These are phyloP conservation scores for Drosophila littoralis DNA, from an alignment of 1,140 invertebrate species.

Conservation along the genomic window DNA sequence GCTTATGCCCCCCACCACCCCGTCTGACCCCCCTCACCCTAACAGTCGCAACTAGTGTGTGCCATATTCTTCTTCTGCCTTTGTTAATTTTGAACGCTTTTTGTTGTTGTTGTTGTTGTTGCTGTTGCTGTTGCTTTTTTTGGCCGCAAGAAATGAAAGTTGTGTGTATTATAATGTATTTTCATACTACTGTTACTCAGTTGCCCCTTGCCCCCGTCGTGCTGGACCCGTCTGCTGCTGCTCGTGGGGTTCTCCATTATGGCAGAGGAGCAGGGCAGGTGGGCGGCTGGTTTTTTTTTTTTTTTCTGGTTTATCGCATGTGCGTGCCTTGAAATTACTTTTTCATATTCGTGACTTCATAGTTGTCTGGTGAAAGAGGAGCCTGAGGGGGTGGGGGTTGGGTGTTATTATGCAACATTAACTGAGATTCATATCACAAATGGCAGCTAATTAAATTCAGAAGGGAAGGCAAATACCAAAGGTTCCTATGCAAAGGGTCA, in stretches of 20 bases:
- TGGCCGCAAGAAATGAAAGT: slow-evolving; percentile 79
- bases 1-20: slow-evolving; percentile 46
- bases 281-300: slow-evolving; percentile 37
- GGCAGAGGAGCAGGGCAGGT: slow-evolving; percentile 11
- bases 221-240: background rate
- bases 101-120: slow-evolving; percentile 56
- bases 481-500: slow-evolving; percentile 11
- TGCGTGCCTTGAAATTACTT: slow-evolving; percentile 80
- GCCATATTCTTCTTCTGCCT: slow-evolving; percentile 63
- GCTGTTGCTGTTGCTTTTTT: slow-evolving; percentile 22
- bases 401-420: slow-evolving; percentile 69
- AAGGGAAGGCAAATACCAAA: background rate
- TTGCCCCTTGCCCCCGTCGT: slow-evolving; percentile 29
- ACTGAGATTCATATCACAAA: slow-evolving; percentile 54
- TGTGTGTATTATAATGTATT: slow-evolving; percentile 68
- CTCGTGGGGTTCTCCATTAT: too few relatives aligned
- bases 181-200: slow-evolving; percentile 78
- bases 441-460: slow-evolving; percentile 50
- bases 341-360: slow-evolving; percentile 77
- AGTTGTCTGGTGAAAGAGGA: slow-evolving; percentile 20
- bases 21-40: background rate
- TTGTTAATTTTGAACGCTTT: slow-evolving; percentile 70
- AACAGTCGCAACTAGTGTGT: slow-evolving; percentile 31
- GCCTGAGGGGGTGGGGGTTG: background rate
- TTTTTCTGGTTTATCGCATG: slow-evolving; percentile 64